Percentiles rank a stretch among this genome's conserved stretches.
These are phyloP conservation scores for Aphyosemion australe DNA, from an alignment of 2,113 vertebrate species.

Conservation along the genomic window DNA sequence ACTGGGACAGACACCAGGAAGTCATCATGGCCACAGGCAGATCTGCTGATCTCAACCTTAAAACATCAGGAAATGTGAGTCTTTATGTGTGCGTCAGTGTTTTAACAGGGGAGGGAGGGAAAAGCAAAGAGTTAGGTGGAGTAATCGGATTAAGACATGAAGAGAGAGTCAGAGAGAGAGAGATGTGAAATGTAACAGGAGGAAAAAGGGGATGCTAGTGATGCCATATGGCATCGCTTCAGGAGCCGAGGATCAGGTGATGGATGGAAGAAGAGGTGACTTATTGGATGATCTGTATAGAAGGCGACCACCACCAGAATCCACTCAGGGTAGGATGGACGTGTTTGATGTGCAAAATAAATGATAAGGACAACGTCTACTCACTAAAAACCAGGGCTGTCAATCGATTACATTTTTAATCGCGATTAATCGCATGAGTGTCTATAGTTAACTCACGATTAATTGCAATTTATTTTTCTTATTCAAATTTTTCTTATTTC, in stretches of 20 bases:
- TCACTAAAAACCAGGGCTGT: too few relatives aligned
- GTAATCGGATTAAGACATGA: background rate
- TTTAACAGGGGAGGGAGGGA: background rate
- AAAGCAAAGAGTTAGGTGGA: background rate
- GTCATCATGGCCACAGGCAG: conserved; percentile 13
- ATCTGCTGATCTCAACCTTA: conserved; percentile 13
- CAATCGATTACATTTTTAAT: too few relatives aligned
- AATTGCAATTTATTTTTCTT: too few relatives aligned
- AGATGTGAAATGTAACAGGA: background rate
- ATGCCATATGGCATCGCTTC: conserved; percentile 75
- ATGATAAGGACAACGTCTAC: background rate
- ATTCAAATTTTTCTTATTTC: too few relatives aligned
- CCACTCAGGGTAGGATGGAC: conserved; percentile 8
- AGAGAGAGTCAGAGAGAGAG: background rate
- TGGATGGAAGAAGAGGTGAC: conserved; percentile 53
- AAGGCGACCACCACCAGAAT: conserved; percentile 23
- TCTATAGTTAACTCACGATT: too few relatives aligned
- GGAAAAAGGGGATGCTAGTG: conserved; percentile 39
- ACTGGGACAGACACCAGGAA: background rate
- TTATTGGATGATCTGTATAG: conserved; percentile 21
- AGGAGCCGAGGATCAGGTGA: conserved; percentile 64
- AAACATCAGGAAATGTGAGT: conserved; percentile 18
- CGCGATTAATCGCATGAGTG: too few relatives aligned
- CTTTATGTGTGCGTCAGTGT: background rate
- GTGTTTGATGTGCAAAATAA: background rate